These are phyloP conservation scores for Trichogramma dendrolimi DNA, from an alignment of 2,888 invertebrate species.

Conservation along the genomic window DNA sequence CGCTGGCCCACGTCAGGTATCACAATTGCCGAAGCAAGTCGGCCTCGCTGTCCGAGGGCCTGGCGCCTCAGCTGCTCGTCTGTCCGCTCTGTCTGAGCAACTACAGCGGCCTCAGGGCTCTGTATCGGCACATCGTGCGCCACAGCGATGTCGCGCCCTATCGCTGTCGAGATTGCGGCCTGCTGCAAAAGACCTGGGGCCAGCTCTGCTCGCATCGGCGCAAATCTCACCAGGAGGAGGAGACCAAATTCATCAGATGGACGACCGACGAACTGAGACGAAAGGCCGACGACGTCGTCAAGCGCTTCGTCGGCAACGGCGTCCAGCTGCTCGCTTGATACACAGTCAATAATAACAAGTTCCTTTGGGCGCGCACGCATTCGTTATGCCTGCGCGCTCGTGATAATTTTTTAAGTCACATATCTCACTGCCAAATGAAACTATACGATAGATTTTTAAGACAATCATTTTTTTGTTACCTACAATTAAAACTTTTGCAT, in stretches of 20 bases:
- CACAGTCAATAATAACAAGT: background rate
- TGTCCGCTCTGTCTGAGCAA: conserved; percentile 15
- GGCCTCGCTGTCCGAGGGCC: background rate
- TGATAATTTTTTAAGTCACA: too few species aligned
- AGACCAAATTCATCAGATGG: conserved; percentile 5
- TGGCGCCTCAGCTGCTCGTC: background rate
- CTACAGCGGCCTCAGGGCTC: conserved; percentile 15
- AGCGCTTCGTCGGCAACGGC: conserved; percentile 17
- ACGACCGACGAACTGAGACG: background rate
- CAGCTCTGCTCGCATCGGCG: conserved; percentile 14
- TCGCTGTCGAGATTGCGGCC: conserved; percentile 22
- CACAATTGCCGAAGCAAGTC: conserved; percentile 8
- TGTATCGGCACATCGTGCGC: conserved; percentile 18
- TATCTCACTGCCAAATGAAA: too few species aligned
- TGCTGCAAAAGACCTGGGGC: conserved; percentile 14
- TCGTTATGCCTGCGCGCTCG: background rate
- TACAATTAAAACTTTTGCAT: too few species aligned
- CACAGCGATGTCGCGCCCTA: conserved; percentile 16
- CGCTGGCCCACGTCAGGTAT: conserved; percentile 8
- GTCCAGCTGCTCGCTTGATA: conserved; percentile 7
- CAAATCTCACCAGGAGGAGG: background rate
- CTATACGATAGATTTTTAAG: too few species aligned
- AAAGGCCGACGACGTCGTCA: conserved; percentile 15
- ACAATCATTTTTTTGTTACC: too few species aligned
- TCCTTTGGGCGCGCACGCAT: background rate